A percentile compares a stretch with the other conserved stretches of the same genome.
phyloP scores from a whole-genome alignment of 2,888 invertebrate species.

The Entomobrya multifasciata region DNA sequence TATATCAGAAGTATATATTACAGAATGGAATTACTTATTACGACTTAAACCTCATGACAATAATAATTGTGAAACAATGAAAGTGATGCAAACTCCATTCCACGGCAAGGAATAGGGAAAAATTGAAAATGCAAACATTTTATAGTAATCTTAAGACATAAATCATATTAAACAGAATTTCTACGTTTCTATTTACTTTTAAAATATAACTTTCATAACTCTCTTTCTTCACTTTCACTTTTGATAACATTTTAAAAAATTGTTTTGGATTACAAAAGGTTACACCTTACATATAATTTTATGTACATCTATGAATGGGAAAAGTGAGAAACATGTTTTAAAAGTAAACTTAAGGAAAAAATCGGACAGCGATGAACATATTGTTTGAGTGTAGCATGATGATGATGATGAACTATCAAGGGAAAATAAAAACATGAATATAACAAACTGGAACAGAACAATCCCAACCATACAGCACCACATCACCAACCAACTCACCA shows the following conservation, averaged over 20 bases:
- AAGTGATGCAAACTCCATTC: constrained; percentile 41
- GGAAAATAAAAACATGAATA: constrained; percentile 6
- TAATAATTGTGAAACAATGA: constrained; percentile 71
- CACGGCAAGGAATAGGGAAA: constrained; percentile 1
- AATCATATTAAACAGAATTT: too few species aligned
- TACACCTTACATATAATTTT: not conserved
- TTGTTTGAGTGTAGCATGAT: not conserved
- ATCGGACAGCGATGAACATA: not conserved
- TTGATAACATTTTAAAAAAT: constrained; percentile 4
- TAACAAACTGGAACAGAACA: constrained; percentile 15
- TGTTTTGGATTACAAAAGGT: not conserved
- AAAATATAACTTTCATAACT: not conserved
- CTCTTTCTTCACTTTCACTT: constrained; percentile 31
- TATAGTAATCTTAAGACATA: too few species aligned
- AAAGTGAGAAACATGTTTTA: not conserved
- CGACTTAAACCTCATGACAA: constrained; percentile 63
- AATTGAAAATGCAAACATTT: not conserved
- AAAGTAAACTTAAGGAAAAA: too few species aligned
- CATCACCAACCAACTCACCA: constrained; percentile 10
- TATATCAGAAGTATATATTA: not conserved
- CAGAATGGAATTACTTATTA: constrained; percentile 4
- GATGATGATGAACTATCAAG: constrained; percentile 3
- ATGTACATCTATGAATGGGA: not conserved
- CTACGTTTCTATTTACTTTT: too few species aligned
- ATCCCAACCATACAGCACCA: constrained; percentile 3